Conservation (phyloP, 2,797 vertebrate genomes). For the Sparus aurata region DNA sequence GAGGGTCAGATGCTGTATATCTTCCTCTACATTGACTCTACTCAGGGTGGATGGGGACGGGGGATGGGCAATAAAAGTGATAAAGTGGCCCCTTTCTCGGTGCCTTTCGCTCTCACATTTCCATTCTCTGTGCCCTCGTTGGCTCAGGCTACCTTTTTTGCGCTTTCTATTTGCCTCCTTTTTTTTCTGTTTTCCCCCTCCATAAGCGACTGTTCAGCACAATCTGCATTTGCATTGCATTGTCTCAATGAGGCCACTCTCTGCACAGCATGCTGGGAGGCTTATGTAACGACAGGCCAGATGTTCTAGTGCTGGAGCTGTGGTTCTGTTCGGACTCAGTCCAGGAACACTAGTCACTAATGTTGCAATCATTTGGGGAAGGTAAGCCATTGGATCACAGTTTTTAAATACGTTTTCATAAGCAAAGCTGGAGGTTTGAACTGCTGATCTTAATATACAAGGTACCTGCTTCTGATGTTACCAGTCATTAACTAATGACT, state of each 20-base stretch:
- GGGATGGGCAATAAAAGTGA: constrained; percentile 71
- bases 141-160: constrained; percentile 16
- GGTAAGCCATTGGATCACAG: not conserved
- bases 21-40: constrained; percentile 61
- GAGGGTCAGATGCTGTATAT: constrained; percentile 61
- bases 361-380: not conserved
- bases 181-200: not conserved
- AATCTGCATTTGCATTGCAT: constrained; percentile 17
- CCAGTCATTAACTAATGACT: constrained; percentile 11
- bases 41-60: constrained; percentile 46
- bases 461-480: not conserved
- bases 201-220: constrained; percentile 8
- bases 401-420: not conserved
- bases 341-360: constrained; percentile 18
- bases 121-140: constrained; percentile 27
- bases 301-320: constrained; percentile 45
- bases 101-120: constrained; percentile 37
- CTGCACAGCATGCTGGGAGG: constrained; percentile 38
- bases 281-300: constrained; percentile 62
- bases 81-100: constrained; percentile 47
- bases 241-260: constrained; percentile 37
- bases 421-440: not conserved
- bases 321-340: constrained; percentile 43
- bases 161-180: constrained; percentile 14
- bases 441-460: not conserved